Percentiles rank a stretch among this genome's conserved stretches.
These are phyloP conservation scores for Gallinago jamesoni DNA, from an alignment of 2,113 vertebrate genomes.

Conservation along the genomic window DNA sequence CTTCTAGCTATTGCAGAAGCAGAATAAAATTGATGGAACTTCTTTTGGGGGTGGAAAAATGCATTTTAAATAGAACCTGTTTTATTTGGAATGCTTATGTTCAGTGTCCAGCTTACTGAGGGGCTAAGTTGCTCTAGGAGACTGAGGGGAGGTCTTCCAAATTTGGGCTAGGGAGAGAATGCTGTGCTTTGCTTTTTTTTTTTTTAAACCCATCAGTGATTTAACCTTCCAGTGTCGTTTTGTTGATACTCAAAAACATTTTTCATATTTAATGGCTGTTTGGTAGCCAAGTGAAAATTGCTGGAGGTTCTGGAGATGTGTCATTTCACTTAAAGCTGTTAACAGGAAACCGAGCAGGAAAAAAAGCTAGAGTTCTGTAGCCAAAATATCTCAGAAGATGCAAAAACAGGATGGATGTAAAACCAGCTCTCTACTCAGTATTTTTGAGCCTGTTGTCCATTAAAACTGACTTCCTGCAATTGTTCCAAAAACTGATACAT, in stretches of 20 bases:
- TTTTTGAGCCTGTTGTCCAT: background rate
- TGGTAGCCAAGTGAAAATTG: background rate
- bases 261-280: background rate
- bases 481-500: background rate
- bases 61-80: background rate
- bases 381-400: background rate
- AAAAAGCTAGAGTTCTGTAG: background rate
- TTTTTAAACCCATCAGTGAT: background rate
- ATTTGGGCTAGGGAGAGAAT: background rate
- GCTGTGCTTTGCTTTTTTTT: background rate
- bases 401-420: background rate
- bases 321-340: background rate
- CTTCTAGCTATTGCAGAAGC: background rate
- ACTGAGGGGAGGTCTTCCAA: background rate
- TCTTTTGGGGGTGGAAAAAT: background rate
- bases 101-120: background rate
- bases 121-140: background rate
- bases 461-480: slow-evolving; percentile 23
- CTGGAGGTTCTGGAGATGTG: background rate
- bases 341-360: background rate
- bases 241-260: background rate
- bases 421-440: accelerated
- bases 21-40: background rate
- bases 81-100: background rate
- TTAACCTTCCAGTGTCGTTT: background rate